Percentiles rank a stretch among this genome's conserved stretches.
These are phyloP conservation scores for Palythoa grandis DNA, from an alignment of 92 coral and sea anemone genomes.

Conservation along the genomic window DNA sequence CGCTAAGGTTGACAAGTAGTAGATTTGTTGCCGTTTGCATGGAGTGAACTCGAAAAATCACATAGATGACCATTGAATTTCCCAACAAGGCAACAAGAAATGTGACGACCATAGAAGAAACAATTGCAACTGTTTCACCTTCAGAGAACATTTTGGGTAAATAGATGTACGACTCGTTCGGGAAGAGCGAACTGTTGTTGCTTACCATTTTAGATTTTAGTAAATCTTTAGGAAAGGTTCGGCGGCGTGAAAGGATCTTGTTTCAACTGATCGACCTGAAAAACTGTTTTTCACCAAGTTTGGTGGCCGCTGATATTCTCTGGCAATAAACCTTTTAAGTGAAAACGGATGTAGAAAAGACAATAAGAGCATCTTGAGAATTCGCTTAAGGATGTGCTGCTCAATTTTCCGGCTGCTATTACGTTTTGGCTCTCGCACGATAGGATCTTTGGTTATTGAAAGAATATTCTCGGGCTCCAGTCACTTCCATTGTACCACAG, in stretches of 20 bases:
- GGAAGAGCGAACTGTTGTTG: conserved; percentile 11
- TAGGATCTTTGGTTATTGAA: not conserved
- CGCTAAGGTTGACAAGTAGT: conserved; percentile 70
- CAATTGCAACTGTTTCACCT: conserved; percentile 62
- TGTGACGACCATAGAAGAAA: conserved; percentile 53
- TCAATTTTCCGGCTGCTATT: not conserved
- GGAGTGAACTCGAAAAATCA: conserved; percentile 68
- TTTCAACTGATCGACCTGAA: not conserved
- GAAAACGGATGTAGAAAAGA: not conserved
- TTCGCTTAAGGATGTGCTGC: not conserved
- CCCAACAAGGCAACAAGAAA: conserved; percentile 73
- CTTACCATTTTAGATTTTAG: conserved; percentile 9
- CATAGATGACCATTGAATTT: conserved; percentile 66
- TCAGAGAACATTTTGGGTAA: not conserved
- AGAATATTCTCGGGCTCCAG: not conserved
- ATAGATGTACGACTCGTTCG: not conserved
- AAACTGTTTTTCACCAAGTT: not conserved
- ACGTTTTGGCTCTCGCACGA: not conserved
- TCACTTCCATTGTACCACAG: no score
- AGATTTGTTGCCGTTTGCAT: conserved; percentile 82
- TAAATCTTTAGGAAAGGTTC: not conserved
- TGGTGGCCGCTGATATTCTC: not conserved
- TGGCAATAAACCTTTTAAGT: not conserved
- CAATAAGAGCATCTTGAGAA: not conserved
- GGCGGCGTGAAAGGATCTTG: not conserved